Percentiles rank a stretch among this genome's conserved stretches.
phyloP scores from a whole-genome alignment of 2,888 invertebrate genomes.

The Priocnemis perturbator region DNA sequence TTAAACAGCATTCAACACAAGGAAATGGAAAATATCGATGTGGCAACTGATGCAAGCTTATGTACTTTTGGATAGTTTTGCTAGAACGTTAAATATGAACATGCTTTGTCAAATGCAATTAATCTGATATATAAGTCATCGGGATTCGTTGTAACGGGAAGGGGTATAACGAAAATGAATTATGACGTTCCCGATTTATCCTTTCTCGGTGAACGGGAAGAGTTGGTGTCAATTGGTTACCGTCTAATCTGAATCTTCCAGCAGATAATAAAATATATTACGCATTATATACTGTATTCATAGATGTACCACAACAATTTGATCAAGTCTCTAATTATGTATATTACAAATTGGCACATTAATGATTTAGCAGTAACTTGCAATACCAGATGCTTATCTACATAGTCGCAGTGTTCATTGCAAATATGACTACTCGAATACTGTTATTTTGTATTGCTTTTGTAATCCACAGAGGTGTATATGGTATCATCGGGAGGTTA shows the following conservation, averaged over 20 bases:
- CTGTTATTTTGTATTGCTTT: too few species aligned
- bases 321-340: neutral
- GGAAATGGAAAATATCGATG: too few species aligned
- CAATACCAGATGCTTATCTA: neutral
- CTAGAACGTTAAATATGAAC: too few species aligned
- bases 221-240: neutral
- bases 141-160: too few species aligned
- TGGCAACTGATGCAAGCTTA: too few species aligned
- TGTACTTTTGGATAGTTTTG: too few species aligned
- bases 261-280: conserved; percentile 21
- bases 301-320: neutral
- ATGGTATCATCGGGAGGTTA: neutral
- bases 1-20: too few species aligned
- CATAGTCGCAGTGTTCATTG: neutral
- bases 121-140: too few species aligned
- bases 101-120: too few species aligned
- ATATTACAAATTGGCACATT: conserved; percentile 6
- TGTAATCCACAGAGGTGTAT: too few species aligned
- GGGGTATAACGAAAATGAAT: too few species aligned
- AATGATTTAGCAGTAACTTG: neutral
- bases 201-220: neutral
- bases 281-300: conserved; percentile 15
- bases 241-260: conserved; percentile 16
- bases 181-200: too few species aligned
- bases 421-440: neutral